Conservation (phyloP, 2,113 vertebrate species). For the Tautogolabrus adspersus region DNA sequence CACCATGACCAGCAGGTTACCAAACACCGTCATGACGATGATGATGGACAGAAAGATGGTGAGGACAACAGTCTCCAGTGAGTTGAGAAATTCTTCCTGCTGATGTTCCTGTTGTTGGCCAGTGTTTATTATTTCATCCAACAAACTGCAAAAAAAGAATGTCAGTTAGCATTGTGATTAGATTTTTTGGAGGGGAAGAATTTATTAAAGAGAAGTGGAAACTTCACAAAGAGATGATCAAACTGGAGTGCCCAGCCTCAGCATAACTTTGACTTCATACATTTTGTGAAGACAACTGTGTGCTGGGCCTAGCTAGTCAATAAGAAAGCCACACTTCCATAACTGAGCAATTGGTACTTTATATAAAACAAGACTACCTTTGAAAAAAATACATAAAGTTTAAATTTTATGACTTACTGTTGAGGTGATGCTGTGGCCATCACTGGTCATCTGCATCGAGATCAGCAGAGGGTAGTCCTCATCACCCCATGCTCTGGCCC, state of each 20-base stretch:
- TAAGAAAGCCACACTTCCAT: too few relatives aligned
- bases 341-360: too few relatives aligned
- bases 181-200: neutral
- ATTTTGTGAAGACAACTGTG: too few relatives aligned
- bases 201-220: neutral
- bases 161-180: neutral
- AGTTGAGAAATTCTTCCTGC: conserved; percentile 66
- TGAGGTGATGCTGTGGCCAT: conserved; percentile 83
- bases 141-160: conserved; percentile 67
- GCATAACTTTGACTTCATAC: too few relatives aligned
- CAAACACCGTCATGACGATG: conserved; percentile 85
- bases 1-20: conserved; percentile 87
- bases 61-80: conserved; percentile 76
- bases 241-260: too few relatives aligned
- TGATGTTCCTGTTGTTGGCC: conserved; percentile 56
- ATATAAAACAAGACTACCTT: too few relatives aligned
- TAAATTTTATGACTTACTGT: conserved; percentile 59
- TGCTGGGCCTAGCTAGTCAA: too few relatives aligned
- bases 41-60: conserved; percentile 81
- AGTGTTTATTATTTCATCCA: conserved; percentile 71
- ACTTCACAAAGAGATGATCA: neutral
- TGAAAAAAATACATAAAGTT: neutral
- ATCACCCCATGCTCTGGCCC: conserved; percentile 76
- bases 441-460: conserved; percentile 83
- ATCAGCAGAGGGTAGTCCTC: conserved; percentile 76